phyloP scores from a whole-genome alignment of 2,113 vertebrate genomes.

The Rhinichthys klamathensis region DNA sequence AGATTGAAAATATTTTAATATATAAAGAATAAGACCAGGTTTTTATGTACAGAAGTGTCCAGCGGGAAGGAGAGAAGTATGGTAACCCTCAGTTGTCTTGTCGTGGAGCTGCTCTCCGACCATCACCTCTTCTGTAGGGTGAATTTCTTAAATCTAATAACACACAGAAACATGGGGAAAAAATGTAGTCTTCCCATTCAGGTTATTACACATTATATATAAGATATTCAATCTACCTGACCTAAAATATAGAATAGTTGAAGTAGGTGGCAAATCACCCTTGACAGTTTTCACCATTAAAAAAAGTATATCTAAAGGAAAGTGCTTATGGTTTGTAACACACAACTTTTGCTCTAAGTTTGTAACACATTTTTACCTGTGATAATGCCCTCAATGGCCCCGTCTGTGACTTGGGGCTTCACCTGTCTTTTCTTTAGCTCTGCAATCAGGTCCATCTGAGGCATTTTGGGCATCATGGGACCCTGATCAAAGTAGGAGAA shows the following conservation, averaged over 20 bases:
- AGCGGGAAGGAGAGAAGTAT: conserved; percentile 19
- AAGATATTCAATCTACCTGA: too few species aligned
- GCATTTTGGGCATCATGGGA: conserved; percentile 80
- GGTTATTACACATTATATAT: too few species aligned
- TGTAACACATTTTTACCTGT: conserved; percentile 84
- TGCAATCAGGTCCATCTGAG: conserved; percentile 94
- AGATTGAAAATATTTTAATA: not conserved
- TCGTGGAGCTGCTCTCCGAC: conserved; percentile 77
- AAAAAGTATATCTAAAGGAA: not conserved
- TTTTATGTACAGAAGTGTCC: conserved; percentile 64
- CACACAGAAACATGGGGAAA: not conserved
- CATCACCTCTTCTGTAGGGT: conserved; percentile 87
- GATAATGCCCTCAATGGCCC: conserved; percentile 95
- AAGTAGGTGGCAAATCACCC: conserved; percentile 66
- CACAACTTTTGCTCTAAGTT: too few species aligned
- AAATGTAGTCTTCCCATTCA: not conserved
- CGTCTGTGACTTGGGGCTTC: conserved; percentile 92
- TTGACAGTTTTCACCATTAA: not conserved
- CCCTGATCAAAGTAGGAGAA: conserved; percentile 58
- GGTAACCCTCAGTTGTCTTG: conserved; percentile 73
- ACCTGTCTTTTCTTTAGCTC: conserved; percentile 96
- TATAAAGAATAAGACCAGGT: not conserved
- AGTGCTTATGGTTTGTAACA: not conserved
- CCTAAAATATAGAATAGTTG: not conserved
- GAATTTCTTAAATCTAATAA: conserved; percentile 87